A percentile compares a stretch with the other conserved stretches of the same genome.
Conservation (phyloP, 2,797 vertebrate species). For the Siniperca undulata region DNA sequence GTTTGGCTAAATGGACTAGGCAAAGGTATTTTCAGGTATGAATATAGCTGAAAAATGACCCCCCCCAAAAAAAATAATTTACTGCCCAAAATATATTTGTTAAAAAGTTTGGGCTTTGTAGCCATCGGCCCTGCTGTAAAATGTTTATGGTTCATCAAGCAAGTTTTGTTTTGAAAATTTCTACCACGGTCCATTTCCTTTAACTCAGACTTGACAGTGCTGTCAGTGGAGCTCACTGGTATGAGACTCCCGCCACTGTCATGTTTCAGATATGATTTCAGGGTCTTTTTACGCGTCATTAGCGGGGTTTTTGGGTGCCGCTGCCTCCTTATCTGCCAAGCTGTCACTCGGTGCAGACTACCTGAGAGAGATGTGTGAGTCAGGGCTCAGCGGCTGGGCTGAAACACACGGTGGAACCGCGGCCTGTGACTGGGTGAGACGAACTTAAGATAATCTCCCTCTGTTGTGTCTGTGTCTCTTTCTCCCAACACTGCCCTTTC, state of each 20-base stretch:
- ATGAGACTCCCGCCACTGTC: not conserved
- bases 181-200: not conserved
- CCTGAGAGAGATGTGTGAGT: slow-evolving; percentile 78
- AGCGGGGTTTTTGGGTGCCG: slow-evolving; percentile 87
- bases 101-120: not conserved
- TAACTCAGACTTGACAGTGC: fast-evolving
- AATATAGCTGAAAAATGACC: not conserved
- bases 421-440: slow-evolving; percentile 82
- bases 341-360: slow-evolving; percentile 86
- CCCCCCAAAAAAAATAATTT: no score
- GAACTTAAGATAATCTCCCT: no score
- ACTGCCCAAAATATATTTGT: not conserved
- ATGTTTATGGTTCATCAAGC: not conserved
- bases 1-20: not conserved
- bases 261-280: slow-evolving; percentile 56
- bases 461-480: no score
- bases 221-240: no score
- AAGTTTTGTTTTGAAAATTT: slow-evolving; percentile 28
- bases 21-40: not conserved
- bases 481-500: not conserved
- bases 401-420: not conserved
- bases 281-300: slow-evolving; percentile 76
- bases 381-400: slow-evolving; percentile 58
- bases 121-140: not conserved
- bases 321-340: slow-evolving; percentile 89